Conservation (phyloP, 2,797 vertebrate species). For the Somateria mollissima region DNA sequence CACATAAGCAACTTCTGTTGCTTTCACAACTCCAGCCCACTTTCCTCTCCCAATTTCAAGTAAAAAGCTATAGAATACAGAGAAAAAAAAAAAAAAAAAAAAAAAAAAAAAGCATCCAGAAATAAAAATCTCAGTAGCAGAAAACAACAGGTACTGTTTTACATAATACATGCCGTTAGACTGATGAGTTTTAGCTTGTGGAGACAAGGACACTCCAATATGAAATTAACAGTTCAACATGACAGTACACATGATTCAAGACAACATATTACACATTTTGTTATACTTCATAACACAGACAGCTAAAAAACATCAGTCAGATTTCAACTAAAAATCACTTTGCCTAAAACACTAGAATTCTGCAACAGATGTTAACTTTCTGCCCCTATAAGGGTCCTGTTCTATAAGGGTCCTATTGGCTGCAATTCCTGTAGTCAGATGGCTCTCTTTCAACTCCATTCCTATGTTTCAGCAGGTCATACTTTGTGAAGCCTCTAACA, state of each 20-base stretch:
- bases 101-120: neutral
- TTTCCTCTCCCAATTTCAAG: neutral
- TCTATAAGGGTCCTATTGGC: neutral
- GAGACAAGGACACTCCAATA: neutral
- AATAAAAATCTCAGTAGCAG: neutral
- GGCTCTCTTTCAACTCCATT: constrained; percentile 40
- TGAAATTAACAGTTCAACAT: neutral
- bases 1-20: neutral
- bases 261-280: neutral
- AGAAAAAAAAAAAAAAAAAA: neutral
- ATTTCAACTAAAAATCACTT: neutral
- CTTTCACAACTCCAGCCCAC: neutral
- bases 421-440: constrained; percentile 37
- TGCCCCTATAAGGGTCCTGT: neutral
- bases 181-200: neutral
- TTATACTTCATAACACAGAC: neutral
- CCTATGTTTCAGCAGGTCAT: constrained; percentile 60
- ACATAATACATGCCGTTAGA: neutral
- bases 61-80: neutral
- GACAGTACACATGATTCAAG: neutral
- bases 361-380: neutral
- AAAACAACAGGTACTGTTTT: neutral
- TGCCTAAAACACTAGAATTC: neutral
- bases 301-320: neutral
- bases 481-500: constrained; percentile 65